Base-by-base conservation (phyloP, 2,113 vertebrate species). In the Prunella himalayana region DNA sequence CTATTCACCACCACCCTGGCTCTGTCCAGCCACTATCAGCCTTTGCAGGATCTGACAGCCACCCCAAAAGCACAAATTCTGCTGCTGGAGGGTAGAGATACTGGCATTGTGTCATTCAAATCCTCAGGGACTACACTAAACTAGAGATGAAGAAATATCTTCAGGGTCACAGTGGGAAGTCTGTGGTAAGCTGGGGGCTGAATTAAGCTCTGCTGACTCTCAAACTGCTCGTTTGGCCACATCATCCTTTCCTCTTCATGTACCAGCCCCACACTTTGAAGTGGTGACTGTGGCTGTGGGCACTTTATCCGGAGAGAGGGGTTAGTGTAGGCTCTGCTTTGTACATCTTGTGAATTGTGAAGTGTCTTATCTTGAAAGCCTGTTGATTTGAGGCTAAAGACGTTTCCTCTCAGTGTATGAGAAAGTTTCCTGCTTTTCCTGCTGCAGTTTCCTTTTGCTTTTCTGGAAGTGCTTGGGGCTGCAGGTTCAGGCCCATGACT, bases 1-100 rank as follows among this genome's bases (percentile, higher is more conserved):
- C 1, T 0, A 4, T 54, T 78, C 45, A 28, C 15, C 51, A 16
- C 22, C 33, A 23, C 19, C 37, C 9, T 17, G 49, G 7, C 30
- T 47, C 37, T 44, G 35, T 21, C 33, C 2, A 2, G 39, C 7
- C 23, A 3, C 17, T 0, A 0, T 17, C 45, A 63, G 23, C 27
- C 31, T 63, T 56, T 44, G 8, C 30, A 25, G 71, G 25, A 7
- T 63, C 85, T 42, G 35, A 16, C 21, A 16, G 64, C 10, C 11
- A 0, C 19, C 47, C 15, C 44, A 20, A 33, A 71, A 82, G 13
- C 33, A 22, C 19, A 47, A 2, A 5, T 21, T 76, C 41, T 15
- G 31, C 61, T 41, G 0, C 78, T 37, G 47, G 10, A n/a, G 59
- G 65, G 35, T 41, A 72, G 63, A 44, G 30, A 68, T 37, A 22